These are phyloP conservation scores for Sesia apiformis DNA, from an alignment of 2,888 invertebrate genomes.

Conservation along the genomic window DNA sequence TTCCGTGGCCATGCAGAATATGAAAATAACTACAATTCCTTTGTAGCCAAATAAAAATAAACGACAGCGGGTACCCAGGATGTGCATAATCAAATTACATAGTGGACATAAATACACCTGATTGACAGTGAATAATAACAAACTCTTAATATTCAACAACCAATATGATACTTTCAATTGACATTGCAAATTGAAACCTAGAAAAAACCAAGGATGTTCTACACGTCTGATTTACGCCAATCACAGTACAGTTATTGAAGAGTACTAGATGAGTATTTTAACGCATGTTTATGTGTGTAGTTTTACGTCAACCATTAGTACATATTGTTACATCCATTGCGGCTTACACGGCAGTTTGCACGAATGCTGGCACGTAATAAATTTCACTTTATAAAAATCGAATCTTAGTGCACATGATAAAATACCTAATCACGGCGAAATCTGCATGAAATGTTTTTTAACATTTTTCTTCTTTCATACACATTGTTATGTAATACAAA, in stretches of 20 bases:
- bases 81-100: conserved; percentile 57
- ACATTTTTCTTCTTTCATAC: too few relatives aligned
- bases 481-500: too few relatives aligned
- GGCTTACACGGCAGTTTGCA: conserved; percentile 58
- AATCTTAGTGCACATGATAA: too few relatives aligned
- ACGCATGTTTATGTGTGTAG: conserved; percentile 3
- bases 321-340: conserved; percentile 62
- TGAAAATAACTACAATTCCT: conserved; percentile 43
- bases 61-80: conserved; percentile 47
- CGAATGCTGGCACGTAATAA: too few relatives aligned
- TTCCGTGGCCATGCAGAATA: conserved; percentile 66
- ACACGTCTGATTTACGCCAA: too few relatives aligned
- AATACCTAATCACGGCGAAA: too few relatives aligned
- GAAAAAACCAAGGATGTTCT: too few relatives aligned
- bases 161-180: conserved; percentile 52
- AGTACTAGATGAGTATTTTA: too few relatives aligned
- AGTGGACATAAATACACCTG: conserved; percentile 46
- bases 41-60: conserved; percentile 47
- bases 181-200: conserved; percentile 9
- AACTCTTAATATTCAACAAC: conserved; percentile 11
- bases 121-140: conserved; percentile 21
- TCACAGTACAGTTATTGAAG: too few relatives aligned
- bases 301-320: conserved; percentile 57
- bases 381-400: too few relatives aligned
- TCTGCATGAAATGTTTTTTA: too few relatives aligned